Base-by-base conservation (phyloP, 2,113 vertebrate species). In the Notiomystis cincta region DNA sequence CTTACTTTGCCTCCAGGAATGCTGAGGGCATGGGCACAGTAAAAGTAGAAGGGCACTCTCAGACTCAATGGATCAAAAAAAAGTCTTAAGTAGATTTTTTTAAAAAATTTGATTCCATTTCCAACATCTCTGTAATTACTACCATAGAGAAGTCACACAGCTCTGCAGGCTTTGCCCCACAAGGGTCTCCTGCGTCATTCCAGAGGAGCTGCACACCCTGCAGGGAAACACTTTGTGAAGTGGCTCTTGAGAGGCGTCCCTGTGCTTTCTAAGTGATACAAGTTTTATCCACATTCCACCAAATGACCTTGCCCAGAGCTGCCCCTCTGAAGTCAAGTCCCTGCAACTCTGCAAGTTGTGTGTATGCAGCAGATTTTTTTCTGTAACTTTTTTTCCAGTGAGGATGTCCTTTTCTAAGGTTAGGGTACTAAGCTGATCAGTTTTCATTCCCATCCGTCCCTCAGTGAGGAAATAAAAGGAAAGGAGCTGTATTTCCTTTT, bases 221-320 rank as follows among this genome's bases (percentile, higher is more conserved):
- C 65, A 96, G 91, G 87, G 83, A 84, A 79, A 60, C 0, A 1
- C 87, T 89, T 78, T 91, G 60, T 92, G 89, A 70, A 87, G 67
- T 1, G 1, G 24, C n/a, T 54, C 51, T 83, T 81, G 69, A 86
- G 92, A 86, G 79, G 67, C 0, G 0, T 64, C n/a, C 33, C 71
- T 44, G 27, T 86, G 30, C 66, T 94, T 82, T 82, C 54, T 56
- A n/a, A 93, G 47, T 23, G 27, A 78, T 23, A 19, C 0, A 1
- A 76, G 50, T 85, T 91, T 70, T 79, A 65, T 44, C 64, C 71
- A 44, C 38, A 12, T 88, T 90, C 66, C 47, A 44, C 60, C 57
- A 86, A 38, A 24, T 83, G 85, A 96, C 92, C 92, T 90, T 96
- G 93, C 90, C 76, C 42, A 62, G 78, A 94, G 91, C 75, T 73